These are phyloP conservation scores for Andrena cerasifolii DNA, from an alignment of 1,140 invertebrate genomes.

Conservation along the genomic window DNA sequence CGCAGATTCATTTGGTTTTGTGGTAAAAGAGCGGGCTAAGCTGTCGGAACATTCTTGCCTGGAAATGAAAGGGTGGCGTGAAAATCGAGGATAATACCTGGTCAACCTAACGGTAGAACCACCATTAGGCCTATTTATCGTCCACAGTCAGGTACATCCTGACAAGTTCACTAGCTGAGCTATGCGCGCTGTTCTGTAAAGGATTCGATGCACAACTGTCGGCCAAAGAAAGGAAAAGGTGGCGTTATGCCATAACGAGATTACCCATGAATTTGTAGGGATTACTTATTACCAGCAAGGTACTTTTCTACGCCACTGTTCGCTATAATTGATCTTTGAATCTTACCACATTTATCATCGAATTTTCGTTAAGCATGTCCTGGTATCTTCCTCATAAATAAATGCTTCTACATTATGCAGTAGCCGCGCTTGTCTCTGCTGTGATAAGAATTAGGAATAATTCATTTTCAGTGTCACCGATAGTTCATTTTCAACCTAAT, in stretches of 20 bases:
- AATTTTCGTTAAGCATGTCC: no score
- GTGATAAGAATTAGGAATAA: no score
- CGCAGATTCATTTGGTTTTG: background rate
- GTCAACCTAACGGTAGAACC: conserved; percentile 67
- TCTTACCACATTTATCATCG: background rate
- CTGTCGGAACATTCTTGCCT: conserved; percentile 18
- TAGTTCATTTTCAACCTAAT: background rate
- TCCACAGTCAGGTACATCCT: conserved; percentile 64
- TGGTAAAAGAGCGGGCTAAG: background rate
- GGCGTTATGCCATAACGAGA: conserved; percentile 70
- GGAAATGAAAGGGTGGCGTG: conserved; percentile 68
- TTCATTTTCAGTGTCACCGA: no score
- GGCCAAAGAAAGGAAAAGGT: conserved; percentile 49
- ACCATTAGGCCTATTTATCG: conserved; percentile 67
- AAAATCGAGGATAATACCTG: conserved; percentile 71
- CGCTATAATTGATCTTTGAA: conserved; percentile 23
- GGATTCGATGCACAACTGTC: conserved; percentile 41
- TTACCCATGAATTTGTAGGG: conserved; percentile 67
- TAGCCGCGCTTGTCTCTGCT: no score
- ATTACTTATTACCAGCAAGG: conserved; percentile 39
- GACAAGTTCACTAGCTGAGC: conserved; percentile 44
- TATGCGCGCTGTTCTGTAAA: conserved; percentile 29
- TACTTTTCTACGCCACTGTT: background rate
- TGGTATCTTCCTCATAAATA: no score
- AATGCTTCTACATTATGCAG: background rate